Base-by-base conservation (phyloP, 2,888 invertebrate species). In the Scaptomyza polygonia region DNA sequence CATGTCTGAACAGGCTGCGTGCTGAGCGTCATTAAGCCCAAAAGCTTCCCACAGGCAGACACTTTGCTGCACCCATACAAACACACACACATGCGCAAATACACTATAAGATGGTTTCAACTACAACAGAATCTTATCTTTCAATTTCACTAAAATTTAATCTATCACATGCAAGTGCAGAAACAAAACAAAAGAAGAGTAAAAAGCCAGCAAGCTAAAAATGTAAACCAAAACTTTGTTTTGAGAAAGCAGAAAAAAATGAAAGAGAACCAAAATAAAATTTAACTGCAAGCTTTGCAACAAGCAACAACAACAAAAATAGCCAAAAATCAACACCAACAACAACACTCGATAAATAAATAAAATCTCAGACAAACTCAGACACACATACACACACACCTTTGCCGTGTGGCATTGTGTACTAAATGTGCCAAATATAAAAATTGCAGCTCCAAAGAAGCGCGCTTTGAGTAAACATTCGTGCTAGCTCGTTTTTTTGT, bases 291-390 rank as follows among this genome's bases (percentile, higher is more conserved):
- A 64, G 63, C 36, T 43, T 47, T 59, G 47, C 34, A 49, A 55
- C 55, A 34, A 48, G 47, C 48, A 62, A 49, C 51, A 68, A 54
- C 43, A 49, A 21, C 1, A 21, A 1, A 21, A 67, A 65, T 16
- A 43, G 27, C 45, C 8, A 42, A 44, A 47, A 47, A 12, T 43
- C 25, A 12, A 44, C 25, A 25, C 44, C 47, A 36, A n/a, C 32
- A 40, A 57, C 64, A 63, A 53, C 55, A 43, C 66, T 71, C 72
- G 67, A 84, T 84, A 86, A 84, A 84, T 84, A 81, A 84, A 86
- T 86, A 84, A 77, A 86, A 84, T 74, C 76, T 71, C 69, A 56
- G 40, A 55, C 56, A 40, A 30, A 45, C 16, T 21, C 51, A 42
- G 44, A 63, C 47, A 56, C 32, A 53, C 48, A 49, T 12, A 21